A percentile compares a stretch with the other conserved stretches of the same genome.
Evolutionary conservation across 2,888 invertebrate genomes (phyloP).

Genomic region (Scaptomyza flava): DNA sequence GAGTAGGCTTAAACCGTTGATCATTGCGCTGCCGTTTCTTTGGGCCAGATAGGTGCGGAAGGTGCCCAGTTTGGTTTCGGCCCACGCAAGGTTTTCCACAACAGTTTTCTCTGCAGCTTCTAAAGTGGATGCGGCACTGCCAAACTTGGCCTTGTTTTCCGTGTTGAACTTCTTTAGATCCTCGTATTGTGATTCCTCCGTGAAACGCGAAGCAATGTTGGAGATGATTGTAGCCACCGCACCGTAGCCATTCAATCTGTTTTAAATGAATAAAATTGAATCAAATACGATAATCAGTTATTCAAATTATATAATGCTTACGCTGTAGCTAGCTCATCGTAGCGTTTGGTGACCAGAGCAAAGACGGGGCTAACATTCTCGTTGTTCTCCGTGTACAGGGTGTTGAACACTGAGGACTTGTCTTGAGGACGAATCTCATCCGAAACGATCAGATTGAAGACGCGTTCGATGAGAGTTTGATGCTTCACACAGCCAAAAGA

Average conservation of each 20-base stretch:
- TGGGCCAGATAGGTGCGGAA: slow-evolving; percentile 68
- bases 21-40: slow-evolving; percentile 56
- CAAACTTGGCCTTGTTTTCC: slow-evolving; percentile 70
- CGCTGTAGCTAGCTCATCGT: slow-evolving; percentile 68
- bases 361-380: slow-evolving; percentile 86
- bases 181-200: slow-evolving; percentile 69
- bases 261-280: neutral
- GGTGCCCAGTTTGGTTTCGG: slow-evolving; percentile 57
- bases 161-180: slow-evolving; percentile 71
- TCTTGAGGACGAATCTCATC: slow-evolving; percentile 82
- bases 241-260: slow-evolving; percentile 79
- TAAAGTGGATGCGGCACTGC: slow-evolving; percentile 67
- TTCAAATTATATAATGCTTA: slow-evolving; percentile 60
- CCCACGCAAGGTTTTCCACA: slow-evolving; percentile 81
- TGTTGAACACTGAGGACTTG: slow-evolving; percentile 80
- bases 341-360: slow-evolving; percentile 83
- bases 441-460: slow-evolving; percentile 85
- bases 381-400: slow-evolving; percentile 86
- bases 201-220: slow-evolving; percentile 81
- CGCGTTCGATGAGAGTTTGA: slow-evolving; percentile 85
- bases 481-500: slow-evolving; percentile 89
- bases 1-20: slow-evolving; percentile 60
- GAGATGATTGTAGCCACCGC: slow-evolving; percentile 80
- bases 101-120: slow-evolving; percentile 72
- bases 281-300: neutral